Percentiles rank a stretch among this genome's conserved stretches.
These are phyloP conservation scores for Mycogona germanica DNA, from an alignment of 2,888 invertebrate genomes.

Conservation along the genomic window DNA sequence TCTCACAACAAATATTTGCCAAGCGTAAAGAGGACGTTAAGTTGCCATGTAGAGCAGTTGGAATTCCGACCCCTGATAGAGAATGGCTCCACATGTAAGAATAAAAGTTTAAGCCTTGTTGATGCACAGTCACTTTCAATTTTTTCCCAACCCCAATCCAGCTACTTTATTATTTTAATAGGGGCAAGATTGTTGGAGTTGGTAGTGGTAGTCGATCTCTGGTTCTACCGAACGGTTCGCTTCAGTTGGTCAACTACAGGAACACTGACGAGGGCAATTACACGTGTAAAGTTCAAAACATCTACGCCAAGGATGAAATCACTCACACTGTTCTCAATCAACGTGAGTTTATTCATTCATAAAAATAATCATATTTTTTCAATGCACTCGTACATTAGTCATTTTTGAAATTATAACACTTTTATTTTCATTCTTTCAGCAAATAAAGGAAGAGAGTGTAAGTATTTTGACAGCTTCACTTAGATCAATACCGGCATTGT, in stretches of 20 bases:
- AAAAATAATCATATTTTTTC: no score
- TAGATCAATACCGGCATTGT: no score
- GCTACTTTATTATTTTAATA: background rate
- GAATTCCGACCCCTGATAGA: conserved; percentile 52
- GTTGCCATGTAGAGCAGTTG: conserved; percentile 55
- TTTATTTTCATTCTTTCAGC: no score
- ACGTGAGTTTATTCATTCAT: conserved; percentile 8
- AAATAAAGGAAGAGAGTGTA: no score
- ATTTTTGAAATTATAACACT: no score
- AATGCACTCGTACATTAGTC: no score
- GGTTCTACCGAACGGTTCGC: conserved; percentile 32
- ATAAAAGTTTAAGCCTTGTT: no score
- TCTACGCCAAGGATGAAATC: conserved; percentile 67
- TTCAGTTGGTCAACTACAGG: conserved; percentile 28
- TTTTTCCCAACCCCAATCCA: no score
- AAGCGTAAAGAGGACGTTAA: conserved; percentile 51
- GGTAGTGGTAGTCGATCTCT: conserved; percentile 19
- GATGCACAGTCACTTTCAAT: no score
- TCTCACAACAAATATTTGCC: conserved; percentile 51
- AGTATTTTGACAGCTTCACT: no score
- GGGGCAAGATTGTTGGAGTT: background rate
- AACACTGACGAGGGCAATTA: conserved; percentile 64
- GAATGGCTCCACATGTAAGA: conserved; percentile 25
- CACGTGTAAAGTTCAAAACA: conserved; percentile 68
- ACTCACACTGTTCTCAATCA: conserved; percentile 13